Conservation (phyloP, 2,888 invertebrate genomes). For the Macrosoma leucophasiata region DNA sequence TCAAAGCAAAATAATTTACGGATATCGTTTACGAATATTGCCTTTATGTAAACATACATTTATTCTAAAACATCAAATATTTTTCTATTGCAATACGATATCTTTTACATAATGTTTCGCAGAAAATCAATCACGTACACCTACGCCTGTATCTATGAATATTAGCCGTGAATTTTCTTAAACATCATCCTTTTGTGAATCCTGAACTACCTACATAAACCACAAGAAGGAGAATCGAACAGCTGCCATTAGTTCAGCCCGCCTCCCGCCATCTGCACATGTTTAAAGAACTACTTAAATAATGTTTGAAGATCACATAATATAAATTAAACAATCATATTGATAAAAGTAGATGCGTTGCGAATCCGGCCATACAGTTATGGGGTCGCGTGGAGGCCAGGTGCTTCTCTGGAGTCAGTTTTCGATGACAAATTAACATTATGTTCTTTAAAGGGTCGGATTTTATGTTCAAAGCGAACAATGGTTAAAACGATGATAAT, state of each 20-base stretch:
- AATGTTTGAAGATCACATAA: slow-evolving; percentile 70
- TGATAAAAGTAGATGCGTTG: slow-evolving; percentile 63
- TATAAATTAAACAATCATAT: slow-evolving; percentile 70
- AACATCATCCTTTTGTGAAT: no score
- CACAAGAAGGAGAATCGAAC: slow-evolving; percentile 38
- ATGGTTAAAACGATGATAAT: slow-evolving; percentile 49
- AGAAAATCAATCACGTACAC: no score
- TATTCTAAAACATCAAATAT: no score
- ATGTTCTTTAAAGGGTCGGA: slow-evolving; percentile 47
- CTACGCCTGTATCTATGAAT: no score
- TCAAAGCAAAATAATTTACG: no score
- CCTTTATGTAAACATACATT: no score
- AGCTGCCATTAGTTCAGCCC: slow-evolving; percentile 51
- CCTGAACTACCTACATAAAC: slow-evolving; percentile 42
- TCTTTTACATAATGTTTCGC: no score
- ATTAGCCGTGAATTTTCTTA: no score
- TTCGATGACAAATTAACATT: slow-evolving; percentile 70
- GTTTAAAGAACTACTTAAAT: slow-evolving; percentile 71
- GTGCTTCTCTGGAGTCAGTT: slow-evolving; percentile 49
- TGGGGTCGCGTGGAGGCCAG: slow-evolving; percentile 65
- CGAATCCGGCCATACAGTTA: slow-evolving; percentile 45
- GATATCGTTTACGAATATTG: no score
- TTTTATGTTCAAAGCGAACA: slow-evolving; percentile 34
- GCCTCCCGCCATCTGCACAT: slow-evolving; percentile 61
- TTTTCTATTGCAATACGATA: no score